Percentiles rank a stretch among this genome's conserved stretches.
Evolutionary conservation across 2,797 vertebrate species (phyloP).

Genomic region (Molossus molossus): DNA sequence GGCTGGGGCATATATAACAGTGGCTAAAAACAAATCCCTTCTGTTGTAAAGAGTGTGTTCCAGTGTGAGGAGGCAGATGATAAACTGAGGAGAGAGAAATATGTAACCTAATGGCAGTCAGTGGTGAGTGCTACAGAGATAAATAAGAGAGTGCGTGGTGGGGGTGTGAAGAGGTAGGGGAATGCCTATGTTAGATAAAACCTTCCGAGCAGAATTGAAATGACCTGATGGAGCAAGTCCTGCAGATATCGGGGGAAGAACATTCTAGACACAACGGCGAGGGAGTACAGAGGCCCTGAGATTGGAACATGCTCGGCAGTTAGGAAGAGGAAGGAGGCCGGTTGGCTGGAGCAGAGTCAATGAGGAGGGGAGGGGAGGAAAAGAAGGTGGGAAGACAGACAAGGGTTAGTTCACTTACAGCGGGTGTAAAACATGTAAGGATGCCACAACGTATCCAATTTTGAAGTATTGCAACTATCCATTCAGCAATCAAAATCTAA

Average conservation of each 20-base stretch:
- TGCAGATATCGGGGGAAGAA: background rate
- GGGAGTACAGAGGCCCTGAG: background rate
- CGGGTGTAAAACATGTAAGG: background rate
- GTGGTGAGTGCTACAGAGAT: background rate
- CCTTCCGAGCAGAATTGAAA: background rate
- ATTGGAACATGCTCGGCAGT: accelerated
- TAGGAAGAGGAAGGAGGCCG: background rate
- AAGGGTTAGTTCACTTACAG: background rate
- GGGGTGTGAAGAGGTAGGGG: accelerated
- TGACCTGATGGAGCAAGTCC: background rate
- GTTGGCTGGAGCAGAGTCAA: background rate
- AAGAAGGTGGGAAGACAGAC: background rate
- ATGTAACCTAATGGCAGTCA: background rate
- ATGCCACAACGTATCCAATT: background rate
- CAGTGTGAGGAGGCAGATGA: background rate
- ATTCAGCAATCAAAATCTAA: background rate
- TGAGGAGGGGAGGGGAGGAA: background rate
- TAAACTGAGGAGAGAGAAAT: background rate
- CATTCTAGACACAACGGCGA: background rate
- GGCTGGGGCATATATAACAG: too few relatives aligned
- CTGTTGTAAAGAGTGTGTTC: background rate
- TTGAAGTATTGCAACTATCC: background rate
- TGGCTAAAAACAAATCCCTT: background rate
- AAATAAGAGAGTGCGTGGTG: background rate
- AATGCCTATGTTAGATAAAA: background rate